Evolutionary conservation across 2,888 invertebrate genomes (phyloP), one percentile per base, ranked within the genome.

Genomic region (Exocentrus adspersus): DNA sequence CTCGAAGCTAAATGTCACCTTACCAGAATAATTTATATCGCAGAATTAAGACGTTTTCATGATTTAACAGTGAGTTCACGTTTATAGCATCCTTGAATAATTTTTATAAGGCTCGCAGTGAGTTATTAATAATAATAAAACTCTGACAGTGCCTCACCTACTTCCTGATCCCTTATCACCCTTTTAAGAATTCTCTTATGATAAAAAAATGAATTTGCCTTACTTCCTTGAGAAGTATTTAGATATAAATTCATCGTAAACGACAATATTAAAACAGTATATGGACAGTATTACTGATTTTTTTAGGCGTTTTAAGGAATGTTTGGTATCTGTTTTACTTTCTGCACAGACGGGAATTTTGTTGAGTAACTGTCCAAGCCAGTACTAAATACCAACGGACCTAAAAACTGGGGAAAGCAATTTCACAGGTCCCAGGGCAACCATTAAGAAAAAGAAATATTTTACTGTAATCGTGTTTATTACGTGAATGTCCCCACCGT

Each of bases 41-140:
- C 14, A 37, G 62, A 58, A 62, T 62, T 62, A 62, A 62, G 62
- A 62, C 51, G 62, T 62, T 62, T 30, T 20, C 43, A 42, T 50
- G 57, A 48, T 62, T 62, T 62, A 46, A 48, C 12, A 56, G 62
- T 48, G 41, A 20, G 21, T 56, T 41, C 56, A 56, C 62, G 56
- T 57, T 45, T 60, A 45, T 52, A 60, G 45, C 52, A 52, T 52
- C 42, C 48, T 41, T 43, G 43, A 43, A 54, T 54, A 54, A 54
- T 43, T 54, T 54, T 54, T 54, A 54, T 28, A 10, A 37, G 17
- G 17, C 4, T 10, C 10, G 6, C 19, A 2, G 14, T 43, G 16
- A 21, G 17, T 28, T 20, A 28, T 54, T 43, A 42, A 43, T 43
- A 16, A 21, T 42, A 54, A 54, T 43, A 43, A 54, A 54, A 28